Base-by-base conservation (phyloP, 2,797 vertebrate species). In the Melanotaenia pygmaea region DNA sequence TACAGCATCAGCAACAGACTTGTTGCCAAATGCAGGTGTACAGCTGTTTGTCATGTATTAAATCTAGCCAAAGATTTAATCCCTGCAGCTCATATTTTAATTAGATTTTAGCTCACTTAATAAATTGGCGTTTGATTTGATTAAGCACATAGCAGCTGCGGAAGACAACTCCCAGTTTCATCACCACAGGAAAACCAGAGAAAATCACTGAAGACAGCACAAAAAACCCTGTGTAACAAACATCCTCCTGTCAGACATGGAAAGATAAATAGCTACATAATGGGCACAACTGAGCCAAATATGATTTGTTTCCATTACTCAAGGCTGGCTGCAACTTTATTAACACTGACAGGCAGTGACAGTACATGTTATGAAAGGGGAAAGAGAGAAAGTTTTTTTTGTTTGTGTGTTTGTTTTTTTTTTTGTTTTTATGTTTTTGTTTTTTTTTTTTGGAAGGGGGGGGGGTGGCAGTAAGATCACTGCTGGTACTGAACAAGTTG, bases 31-130 rank as follows among this genome's bases (percentile, higher is more conserved):
- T 83, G 76, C 84, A 83, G 82, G 80, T 87, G 89, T 90, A 91
- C 93, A 94, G 93, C 92, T 94, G 93, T 94, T 92, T 89, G 86
- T 89, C 83, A 86, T 88, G 93, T 91, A 92, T 93, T 91, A 89
- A 76, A 90, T 92, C 88, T 87, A 82, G 85, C 84, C 86, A 80
- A 86, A 88, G 86, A 93, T 89, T 92, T 84, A 90, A 93, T 93
- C 93, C 88, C 75, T 71, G 83, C 67, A 77, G 87, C 89, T 89
- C 78, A 67, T 59, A 65, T 90, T 93, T 92, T 93, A 94, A 94
- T 94, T 94, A 91, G 86, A 92, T 89, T 88, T 72, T 37, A 56
- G 83, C 86, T 86, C 82, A 81, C 79, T 86, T 91, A 93, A 94
- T 94, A 91, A 93, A 93, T 93, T 93, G 88, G 76, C 77, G 70